Evolutionary conservation across 2,888 invertebrate species (phyloP).

Genomic region (Andrena camellia): DNA sequence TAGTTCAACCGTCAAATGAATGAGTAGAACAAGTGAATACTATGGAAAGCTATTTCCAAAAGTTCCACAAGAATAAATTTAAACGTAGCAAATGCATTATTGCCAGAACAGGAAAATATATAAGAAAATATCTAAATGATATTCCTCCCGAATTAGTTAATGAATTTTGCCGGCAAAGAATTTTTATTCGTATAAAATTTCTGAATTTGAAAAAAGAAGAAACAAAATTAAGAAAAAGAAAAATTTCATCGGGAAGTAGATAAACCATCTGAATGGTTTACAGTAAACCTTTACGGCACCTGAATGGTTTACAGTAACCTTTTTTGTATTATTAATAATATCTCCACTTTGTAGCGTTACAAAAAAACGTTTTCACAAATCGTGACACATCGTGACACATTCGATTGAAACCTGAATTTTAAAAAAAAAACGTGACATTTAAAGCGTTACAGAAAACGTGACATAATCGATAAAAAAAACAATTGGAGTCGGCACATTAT

Average conservation of each 20-base stretch:
- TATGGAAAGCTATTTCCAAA: background rate
- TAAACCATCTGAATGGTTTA: too few relatives aligned
- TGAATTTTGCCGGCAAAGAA: background rate
- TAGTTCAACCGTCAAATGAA: background rate
- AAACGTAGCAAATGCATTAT: background rate
- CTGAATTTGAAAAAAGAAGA: background rate
- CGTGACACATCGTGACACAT: too few relatives aligned
- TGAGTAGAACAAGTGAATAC: background rate
- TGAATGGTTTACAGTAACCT: too few relatives aligned
- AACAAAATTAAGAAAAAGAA: background rate
- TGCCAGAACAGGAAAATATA: background rate
- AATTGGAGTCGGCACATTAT: too few relatives aligned
- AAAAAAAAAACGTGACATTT: too few relatives aligned
- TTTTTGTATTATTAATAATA: too few relatives aligned
- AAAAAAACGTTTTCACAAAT: too few relatives aligned
- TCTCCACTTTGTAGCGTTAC: too few relatives aligned
- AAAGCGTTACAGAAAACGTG: too few relatives aligned
- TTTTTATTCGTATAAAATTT: constrained; percentile 4
- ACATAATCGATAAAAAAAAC: too few relatives aligned
- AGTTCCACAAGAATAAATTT: constrained; percentile 3
- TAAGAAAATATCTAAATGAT: background rate
- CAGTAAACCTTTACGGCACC: too few relatives aligned
- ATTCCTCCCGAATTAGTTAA: background rate
- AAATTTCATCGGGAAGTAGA: background rate
- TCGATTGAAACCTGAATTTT: too few relatives aligned